Conservation (phyloP, 53 echinoderm and acorn worm species). For the Stichopus horrens region DNA sequence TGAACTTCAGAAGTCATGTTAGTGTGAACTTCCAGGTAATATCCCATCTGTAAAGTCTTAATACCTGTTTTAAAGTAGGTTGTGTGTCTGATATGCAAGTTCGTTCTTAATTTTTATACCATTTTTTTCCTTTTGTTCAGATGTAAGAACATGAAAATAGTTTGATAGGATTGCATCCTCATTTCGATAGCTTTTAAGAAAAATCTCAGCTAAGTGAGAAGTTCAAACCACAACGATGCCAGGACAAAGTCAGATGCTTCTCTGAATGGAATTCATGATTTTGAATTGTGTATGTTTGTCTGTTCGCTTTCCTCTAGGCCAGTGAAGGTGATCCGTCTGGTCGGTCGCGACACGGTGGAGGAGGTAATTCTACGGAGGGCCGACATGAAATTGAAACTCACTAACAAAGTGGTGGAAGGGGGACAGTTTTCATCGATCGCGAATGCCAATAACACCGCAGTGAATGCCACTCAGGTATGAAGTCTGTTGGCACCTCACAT, state of each 20-base stretch:
- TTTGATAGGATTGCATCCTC: too few relatives aligned
- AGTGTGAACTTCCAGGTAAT: too few relatives aligned
- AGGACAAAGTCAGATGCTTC: background rate
- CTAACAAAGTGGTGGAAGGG: slow-evolving; percentile 89
- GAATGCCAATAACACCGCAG: slow-evolving; percentile 61
- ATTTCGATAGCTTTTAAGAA: too few relatives aligned
- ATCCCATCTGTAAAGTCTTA: too few relatives aligned
- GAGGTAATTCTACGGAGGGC: slow-evolving; percentile 85
- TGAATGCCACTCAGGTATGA: slow-evolving; percentile 79
- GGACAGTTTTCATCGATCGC: slow-evolving; percentile 89
- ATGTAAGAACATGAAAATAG: too few relatives aligned
- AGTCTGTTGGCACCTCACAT: background rate
- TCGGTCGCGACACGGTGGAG: slow-evolving; percentile 85
- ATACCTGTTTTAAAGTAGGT: too few relatives aligned
- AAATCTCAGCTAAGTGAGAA: background rate
- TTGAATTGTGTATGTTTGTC: background rate
- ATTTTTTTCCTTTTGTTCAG: too few relatives aligned
- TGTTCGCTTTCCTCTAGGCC: slow-evolving; percentile 52
- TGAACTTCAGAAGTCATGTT: too few relatives aligned
- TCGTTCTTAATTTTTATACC: too few relatives aligned
- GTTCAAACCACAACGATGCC: background rate
- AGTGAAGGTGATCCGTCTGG: slow-evolving; percentile 94
- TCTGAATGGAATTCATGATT: background rate
- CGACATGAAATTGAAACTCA: slow-evolving; percentile 87
- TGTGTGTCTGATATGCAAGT: too few relatives aligned